Percentiles rank a stretch among this genome's conserved stretches.
Evolutionary conservation across 2,113 vertebrate species (phyloP).

Genomic region (Addax nasomaculatus): DNA sequence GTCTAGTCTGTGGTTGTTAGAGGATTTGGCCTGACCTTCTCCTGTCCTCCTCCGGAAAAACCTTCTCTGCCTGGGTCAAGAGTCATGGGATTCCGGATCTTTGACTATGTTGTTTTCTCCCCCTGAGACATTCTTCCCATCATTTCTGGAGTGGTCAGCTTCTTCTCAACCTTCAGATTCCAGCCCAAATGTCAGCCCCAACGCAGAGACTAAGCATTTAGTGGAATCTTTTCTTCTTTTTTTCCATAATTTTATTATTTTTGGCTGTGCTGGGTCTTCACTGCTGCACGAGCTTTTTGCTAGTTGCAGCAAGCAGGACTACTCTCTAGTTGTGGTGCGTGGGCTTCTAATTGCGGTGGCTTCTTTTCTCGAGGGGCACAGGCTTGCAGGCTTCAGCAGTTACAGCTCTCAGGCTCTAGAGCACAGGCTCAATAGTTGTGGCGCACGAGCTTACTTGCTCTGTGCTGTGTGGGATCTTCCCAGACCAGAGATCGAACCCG

Average conservation of each 20-base stretch:
- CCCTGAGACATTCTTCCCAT: neutral
- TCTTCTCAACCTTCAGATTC: neutral
- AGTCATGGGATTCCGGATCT: neutral
- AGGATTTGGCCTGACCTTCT: neutral
- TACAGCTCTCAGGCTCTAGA: neutral
- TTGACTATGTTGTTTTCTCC: neutral
- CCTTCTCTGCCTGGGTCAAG: neutral
- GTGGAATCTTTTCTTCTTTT: neutral
- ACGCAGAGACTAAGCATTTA: neutral
- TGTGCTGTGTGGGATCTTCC: neutral
- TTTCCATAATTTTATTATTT: neutral
- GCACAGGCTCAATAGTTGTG: neutral
- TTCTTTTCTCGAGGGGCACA: neutral
- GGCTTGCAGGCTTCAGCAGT: neutral
- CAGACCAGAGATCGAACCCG: accelerated
- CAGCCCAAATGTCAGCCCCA: neutral
- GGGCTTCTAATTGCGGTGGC: neutral
- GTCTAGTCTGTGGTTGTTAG: neutral
- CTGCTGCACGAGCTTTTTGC: neutral
- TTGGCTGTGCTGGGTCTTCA: neutral
- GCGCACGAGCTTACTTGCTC: neutral
- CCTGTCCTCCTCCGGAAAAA: neutral
- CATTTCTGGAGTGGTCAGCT: neutral
- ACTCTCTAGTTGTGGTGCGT: accelerated
- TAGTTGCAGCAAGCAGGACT: neutral